Evolutionary conservation across 2,113 vertebrate genomes (phyloP), one percentile per base, ranked within the genome.

Genomic region (Amphilophus citrinellus): DNA sequence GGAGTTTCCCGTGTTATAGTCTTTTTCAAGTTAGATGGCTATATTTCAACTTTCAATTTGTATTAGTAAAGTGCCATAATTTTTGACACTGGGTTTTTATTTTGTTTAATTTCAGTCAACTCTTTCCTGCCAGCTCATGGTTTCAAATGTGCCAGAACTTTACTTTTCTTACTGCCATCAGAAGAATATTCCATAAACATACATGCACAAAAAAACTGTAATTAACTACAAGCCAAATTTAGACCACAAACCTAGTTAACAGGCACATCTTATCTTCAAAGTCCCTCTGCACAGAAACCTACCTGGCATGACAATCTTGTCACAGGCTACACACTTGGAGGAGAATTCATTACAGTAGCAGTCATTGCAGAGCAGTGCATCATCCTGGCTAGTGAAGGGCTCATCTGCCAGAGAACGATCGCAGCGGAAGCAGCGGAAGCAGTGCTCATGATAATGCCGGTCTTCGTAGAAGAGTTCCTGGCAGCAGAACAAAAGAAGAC

Each of bases 261-360:
- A 0, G 20, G n/a, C 35, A 9, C 35, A 57, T 65, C 2, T 77
- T 13, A 77, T 50, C 39, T 58, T 7, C 15, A 1, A 58, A 20
- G 30, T 17, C 1, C 13, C 17, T 10, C 4, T 11, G 24, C 17
- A 42, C 37, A 30, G 30, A 61, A 22, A 24, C 17, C 18, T 96
- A 99, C 98, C 98, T 95, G 98, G 98, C 98, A 99, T 98, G 95
- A 99, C 98, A 0, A 97, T 96, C 96, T 99, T 98, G 92, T 98
- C 97, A 2, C 98, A 99, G 87, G 98, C 97, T 0, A 99, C 88
- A 58, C 98, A 99, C 61, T 99, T 98, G 76, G 98, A 98, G 63
- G 98, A 99, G 96, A 98, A 99, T 93, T 99, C 98, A 1, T 96
- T 99, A 95, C 98, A 99, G 96, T 99, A 99, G 93, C 98, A 99